Conservation (phyloP, 2,888 invertebrate species). For the Hypercompe scribonia region DNA sequence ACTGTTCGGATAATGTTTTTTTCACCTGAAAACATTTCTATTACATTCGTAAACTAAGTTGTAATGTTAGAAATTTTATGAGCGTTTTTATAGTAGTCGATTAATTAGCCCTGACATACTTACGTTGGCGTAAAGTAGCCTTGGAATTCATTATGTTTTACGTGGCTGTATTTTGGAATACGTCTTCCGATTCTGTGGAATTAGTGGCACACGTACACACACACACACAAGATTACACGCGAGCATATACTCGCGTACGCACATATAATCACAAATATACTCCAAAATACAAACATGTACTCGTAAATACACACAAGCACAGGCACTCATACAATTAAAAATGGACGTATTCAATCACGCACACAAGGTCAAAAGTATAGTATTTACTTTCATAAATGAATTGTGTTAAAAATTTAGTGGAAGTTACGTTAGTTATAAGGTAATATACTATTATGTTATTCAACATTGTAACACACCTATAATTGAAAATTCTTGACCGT, state of each 20-base stretch:
- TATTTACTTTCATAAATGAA: background rate
- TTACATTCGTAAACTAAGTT: background rate
- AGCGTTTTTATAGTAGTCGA: background rate
- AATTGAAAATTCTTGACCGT: constrained; percentile 7
- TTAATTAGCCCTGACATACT: background rate
- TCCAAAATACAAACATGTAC: background rate
- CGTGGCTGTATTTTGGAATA: background rate
- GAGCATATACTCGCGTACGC: background rate
- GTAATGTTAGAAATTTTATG: background rate
- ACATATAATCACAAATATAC: background rate
- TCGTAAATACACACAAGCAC: background rate
- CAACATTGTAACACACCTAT: background rate
- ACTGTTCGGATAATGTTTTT: background rate
- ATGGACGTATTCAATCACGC: background rate
- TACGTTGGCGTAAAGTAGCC: background rate
- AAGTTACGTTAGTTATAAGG: no score
- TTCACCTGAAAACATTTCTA: background rate
- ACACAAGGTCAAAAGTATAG: background rate
- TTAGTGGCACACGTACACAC: background rate
- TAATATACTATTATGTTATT: no score
- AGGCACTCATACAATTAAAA: background rate
- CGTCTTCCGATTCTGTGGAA: background rate
- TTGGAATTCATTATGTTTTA: background rate
- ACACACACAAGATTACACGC: background rate
- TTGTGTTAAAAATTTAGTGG: background rate